Conservation (phyloP, 2,888 invertebrate species). For the Antheraea assamensis region DNA sequence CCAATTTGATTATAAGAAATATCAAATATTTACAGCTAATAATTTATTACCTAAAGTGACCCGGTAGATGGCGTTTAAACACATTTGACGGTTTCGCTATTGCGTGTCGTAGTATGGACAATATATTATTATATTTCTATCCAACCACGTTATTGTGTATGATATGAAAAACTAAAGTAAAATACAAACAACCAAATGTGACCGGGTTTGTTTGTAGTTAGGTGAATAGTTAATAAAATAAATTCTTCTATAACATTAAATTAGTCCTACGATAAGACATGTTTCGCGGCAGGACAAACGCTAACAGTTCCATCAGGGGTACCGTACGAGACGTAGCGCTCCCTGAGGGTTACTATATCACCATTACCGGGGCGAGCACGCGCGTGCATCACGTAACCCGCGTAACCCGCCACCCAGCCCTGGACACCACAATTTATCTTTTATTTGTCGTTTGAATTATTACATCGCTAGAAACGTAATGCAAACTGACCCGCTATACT, state of each 20-base stretch:
- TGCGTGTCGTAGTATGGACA: no score
- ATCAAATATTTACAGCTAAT: no score
- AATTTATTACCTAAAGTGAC: no score
- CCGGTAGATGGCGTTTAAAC: no score
- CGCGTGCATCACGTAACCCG: constrained; percentile 62
- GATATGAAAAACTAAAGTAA: neutral
- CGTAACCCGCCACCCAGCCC: constrained; percentile 55
- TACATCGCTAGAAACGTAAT: constrained; percentile 1
- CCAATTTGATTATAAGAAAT: no score
- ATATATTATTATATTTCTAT: no score
- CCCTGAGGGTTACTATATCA: constrained; percentile 72
- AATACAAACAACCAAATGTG: neutral
- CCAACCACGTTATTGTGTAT: no score
- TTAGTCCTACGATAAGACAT: neutral
- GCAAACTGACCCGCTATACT: constrained; percentile 6
- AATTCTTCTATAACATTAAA: neutral
- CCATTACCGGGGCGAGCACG: constrained; percentile 62
- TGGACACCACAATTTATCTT: constrained; percentile 42
- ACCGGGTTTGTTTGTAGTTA: neutral
- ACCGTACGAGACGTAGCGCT: constrained; percentile 13
- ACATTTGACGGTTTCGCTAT: no score
- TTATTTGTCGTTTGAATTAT: constrained; percentile 24
- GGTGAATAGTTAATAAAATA: neutral
- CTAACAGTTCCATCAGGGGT: neutral
- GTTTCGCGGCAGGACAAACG: constrained; percentile 3